phyloP scores from a whole-genome alignment of 2,113 vertebrate species.

The Dasypus novemcinctus region DNA sequence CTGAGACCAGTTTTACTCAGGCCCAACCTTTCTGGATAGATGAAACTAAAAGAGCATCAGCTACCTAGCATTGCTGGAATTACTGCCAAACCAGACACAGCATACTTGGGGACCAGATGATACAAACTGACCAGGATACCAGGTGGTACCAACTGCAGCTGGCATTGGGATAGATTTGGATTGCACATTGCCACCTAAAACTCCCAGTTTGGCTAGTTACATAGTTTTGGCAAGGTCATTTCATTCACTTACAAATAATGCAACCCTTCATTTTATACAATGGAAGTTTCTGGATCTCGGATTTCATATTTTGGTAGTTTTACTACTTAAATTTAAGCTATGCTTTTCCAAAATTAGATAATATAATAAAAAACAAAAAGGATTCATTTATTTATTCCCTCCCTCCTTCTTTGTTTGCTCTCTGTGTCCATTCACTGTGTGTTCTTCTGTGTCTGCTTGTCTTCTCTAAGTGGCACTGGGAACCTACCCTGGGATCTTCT shows the following conservation, averaged over 20 bases:
- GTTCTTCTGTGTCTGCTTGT: no score
- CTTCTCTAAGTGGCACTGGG: no score
- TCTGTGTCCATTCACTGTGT: no score
- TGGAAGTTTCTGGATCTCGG: background rate
- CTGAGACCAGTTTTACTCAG: background rate
- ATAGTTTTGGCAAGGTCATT: background rate
- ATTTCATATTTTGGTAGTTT: constrained; percentile 26
- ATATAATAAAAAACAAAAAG: no score
- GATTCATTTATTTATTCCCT: no score
- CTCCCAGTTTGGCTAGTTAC: background rate
- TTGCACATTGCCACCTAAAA: background rate
- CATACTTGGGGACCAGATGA: background rate
- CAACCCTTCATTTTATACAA: background rate
- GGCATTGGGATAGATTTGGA: background rate
- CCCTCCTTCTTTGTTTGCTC: no score
- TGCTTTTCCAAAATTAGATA: background rate
- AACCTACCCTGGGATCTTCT: no score
- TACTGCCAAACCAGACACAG: background rate
- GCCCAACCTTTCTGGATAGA: background rate
- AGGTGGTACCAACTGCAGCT: background rate
- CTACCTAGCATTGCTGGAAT: background rate
- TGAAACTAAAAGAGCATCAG: background rate
- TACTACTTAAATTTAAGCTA: constrained; percentile 23
- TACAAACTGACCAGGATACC: background rate
- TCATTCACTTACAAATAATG: background rate